A percentile compares a stretch with the other conserved stretches of the same genome.
Conservation (phyloP, 1,140 invertebrate species). For the Druon quercuslanigerum region DNA sequence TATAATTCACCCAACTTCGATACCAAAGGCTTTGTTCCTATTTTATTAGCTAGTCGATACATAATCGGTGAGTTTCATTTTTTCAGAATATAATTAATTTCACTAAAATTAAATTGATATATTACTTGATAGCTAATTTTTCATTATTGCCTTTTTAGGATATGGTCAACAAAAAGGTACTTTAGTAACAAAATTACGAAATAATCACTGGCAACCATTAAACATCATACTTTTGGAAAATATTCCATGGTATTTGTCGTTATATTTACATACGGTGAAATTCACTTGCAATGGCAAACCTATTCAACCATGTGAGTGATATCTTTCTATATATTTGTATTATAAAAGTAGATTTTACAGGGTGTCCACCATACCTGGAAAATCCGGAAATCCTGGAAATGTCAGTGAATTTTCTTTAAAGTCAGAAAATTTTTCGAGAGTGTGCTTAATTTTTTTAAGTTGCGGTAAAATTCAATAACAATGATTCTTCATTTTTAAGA, state of each 20-base stretch:
- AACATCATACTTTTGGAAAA: conserved; percentile 86
- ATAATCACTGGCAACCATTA: conserved; percentile 83
- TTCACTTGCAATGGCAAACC: conserved; percentile 78
- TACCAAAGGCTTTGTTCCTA: conserved; percentile 79
- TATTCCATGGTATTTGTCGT: conserved; percentile 95
- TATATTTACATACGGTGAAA: conserved; percentile 92
- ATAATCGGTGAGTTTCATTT: conserved; percentile 79
- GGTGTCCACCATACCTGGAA: no score
- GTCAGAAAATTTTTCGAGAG: no score
- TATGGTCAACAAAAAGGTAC: conserved; percentile 91
- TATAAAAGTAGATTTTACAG: conserved; percentile 22
- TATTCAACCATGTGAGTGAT: conserved; percentile 79
- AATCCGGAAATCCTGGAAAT: no score
- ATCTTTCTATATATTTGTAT: conserved; percentile 7
- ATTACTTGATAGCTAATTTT: no score
- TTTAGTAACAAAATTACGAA: conserved; percentile 87
- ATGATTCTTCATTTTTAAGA: no score
- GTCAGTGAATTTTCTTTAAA: no score
- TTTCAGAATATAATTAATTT: neutral
- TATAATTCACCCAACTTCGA: conserved; percentile 73
- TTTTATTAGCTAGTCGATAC: conserved; percentile 87
- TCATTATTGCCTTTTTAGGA: conserved; percentile 56
- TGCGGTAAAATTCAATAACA: no score
- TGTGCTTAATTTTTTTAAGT: no score
- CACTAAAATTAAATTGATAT: no score